These are phyloP conservation scores for Acleris emargana DNA, from an alignment of 2,888 invertebrate genomes.

Conservation along the genomic window DNA sequence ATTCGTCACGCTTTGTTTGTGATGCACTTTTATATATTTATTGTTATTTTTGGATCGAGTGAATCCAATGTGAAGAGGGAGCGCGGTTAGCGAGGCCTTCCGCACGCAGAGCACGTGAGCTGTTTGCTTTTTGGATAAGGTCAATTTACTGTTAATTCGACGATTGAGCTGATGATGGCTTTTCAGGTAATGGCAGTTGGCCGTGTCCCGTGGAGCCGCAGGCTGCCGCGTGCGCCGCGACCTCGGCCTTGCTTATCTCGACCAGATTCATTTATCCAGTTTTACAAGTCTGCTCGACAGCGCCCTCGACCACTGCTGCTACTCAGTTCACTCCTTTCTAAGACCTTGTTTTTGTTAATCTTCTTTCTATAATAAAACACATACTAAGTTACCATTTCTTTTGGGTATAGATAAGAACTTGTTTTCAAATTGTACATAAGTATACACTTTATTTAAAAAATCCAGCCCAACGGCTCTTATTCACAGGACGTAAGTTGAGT, in stretches of 20 bases:
- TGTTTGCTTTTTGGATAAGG: background rate
- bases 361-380: background rate
- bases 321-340: conserved; percentile 6
- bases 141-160: background rate
- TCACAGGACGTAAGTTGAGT: no score
- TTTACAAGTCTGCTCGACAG: conserved; percentile 47
- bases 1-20: background rate
- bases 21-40: conserved; percentile 2
- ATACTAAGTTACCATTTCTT: background rate
- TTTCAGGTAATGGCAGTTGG: background rate
- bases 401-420: no score
- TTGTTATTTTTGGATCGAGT: no score
- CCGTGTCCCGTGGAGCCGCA: conserved; percentile 20
- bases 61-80: background rate
- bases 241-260: conserved; percentile 68
- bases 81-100: background rate
- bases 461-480: no score
- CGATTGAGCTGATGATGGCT: background rate
- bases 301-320: conserved; percentile 38
- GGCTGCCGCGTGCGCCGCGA: conserved; percentile 45
- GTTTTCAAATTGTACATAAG: no score
- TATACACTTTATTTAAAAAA: no score
- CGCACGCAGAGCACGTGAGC: background rate
- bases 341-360: conserved; percentile 14
- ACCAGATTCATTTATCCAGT: conserved; percentile 58